Evolutionary conservation across 64 coral and sea anemone genomes (phyloP).

Genomic region (Actinia tenebrosa): DNA sequence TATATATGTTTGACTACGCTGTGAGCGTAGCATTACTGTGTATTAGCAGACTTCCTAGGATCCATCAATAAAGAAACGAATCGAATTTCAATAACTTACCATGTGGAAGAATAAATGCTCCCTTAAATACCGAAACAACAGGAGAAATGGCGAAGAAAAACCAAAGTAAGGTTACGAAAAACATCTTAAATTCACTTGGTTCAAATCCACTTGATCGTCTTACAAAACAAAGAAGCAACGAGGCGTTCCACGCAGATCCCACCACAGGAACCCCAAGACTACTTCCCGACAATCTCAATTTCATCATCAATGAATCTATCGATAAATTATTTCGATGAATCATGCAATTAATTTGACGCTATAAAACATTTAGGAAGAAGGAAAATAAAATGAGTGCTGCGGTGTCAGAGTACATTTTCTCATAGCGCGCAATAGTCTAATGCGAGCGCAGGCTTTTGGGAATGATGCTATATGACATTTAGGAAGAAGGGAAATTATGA

Average conservation of each 20-base stretch:
- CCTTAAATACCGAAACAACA: slow-evolving; percentile 30
- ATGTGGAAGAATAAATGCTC: slow-evolving; percentile 67
- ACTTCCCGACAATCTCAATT: neutral
- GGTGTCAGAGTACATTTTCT: no score
- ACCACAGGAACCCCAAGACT: neutral
- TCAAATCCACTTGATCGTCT: no score
- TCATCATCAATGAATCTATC: no score
- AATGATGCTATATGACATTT: no score
- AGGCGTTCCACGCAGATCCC: neutral
- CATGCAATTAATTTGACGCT: no score
- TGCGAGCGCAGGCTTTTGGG: no score
- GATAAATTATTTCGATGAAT: no score
- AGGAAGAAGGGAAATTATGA: no score
- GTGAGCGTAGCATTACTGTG: no score
- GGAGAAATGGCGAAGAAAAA: neutral
- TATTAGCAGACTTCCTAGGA: neutral
- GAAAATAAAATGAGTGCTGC: no score
- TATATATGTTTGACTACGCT: neutral
- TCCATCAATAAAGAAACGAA: neutral
- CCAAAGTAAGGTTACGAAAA: neutral
- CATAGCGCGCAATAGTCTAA: no score
- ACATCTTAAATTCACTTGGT: neutral
- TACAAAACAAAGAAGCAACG: neutral
- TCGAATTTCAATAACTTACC: slow-evolving; percentile 3
- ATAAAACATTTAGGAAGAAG: no score